Base-by-base conservation (phyloP, 1,140 invertebrate genomes). In the Copidosoma floridanum region DNA sequence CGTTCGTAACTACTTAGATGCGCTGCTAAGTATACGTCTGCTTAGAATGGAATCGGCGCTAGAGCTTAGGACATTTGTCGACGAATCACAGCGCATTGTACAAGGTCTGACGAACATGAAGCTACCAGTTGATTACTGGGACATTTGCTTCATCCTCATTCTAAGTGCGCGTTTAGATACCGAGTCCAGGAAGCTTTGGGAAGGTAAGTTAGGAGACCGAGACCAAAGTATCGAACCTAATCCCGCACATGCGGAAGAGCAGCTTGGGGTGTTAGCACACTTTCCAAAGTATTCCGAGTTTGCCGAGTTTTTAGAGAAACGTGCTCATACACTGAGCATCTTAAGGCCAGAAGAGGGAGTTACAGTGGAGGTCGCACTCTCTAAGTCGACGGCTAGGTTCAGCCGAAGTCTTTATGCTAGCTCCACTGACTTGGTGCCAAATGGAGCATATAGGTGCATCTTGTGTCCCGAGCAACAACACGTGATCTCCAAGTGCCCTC, bases 141-240 rank as follows among this genome's bases (percentile, higher is more conserved):
- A 44, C 21, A 24, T 43, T 5, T 46, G 38, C 38, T n/a, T 43
- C 7, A 40, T 56, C 8, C 38, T 21, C 21, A 27, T 44, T 3
- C 3, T 46, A 14, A 16, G 12, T 4, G n/a, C 7, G 14, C 38
- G 41, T 3, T 26, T 56, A n/a, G 53, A 56, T 43, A 5, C 53
- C 2, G 40, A 56, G 16, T 46, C 41, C 2, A 38, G 53, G 11
- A 56, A 43, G 16, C 8, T 43, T 12, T 56, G 53, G 53, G 53
- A 56, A 44, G 12, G 32, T 2, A 21, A 52, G n/a, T 20, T 37
- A 14, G 38, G 29, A 14, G 2, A 37, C 14, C 3, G 8, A 26
- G 35, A 52, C 20, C 10, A 18, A 3, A 2, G 14, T 5, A 4
- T n/a, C 11, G 20, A 38, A n/a, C 16, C 8, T 23, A 6, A 20